Evolutionary conservation across 2,888 invertebrate species (phyloP).

Genomic region (Ctenicera cuprea): DNA sequence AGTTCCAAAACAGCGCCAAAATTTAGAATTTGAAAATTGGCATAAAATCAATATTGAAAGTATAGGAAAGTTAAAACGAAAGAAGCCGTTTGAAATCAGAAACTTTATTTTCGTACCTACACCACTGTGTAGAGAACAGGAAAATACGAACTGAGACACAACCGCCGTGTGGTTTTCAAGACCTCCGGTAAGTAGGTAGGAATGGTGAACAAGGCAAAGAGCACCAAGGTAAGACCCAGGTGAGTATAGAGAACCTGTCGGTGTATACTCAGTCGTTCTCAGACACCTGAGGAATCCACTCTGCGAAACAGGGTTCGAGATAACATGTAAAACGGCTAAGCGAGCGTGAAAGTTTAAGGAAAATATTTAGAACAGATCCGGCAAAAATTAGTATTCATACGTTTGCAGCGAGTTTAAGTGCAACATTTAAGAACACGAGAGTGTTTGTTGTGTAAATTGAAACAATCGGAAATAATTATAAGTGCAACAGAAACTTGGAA

Average conservation of each 20-base stretch:
- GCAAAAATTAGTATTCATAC: constrained; percentile 5
- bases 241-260: constrained; percentile 58
- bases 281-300: constrained; percentile 54
- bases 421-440: constrained; percentile 1
- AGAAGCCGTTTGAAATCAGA: too few species aligned
- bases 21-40: too few species aligned
- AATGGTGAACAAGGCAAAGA: constrained; percentile 55
- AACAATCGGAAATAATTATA: background rate
- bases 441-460: background rate
- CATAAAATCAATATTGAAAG: too few species aligned
- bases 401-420: background rate
- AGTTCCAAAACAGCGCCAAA: too few species aligned
- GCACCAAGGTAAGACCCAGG: constrained; percentile 60
- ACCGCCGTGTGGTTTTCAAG: constrained; percentile 42
- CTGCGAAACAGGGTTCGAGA: constrained; percentile 27
- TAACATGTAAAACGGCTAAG: constrained; percentile 41
- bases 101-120: background rate
- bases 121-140: background rate
- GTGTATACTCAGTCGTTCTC: constrained; percentile 54
- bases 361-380: constrained; percentile 9
- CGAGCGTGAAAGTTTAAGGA: constrained; percentile 43
- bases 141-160: constrained; percentile 19
- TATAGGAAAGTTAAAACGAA: too few species aligned
- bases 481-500: background rate
- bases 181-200: constrained; percentile 53